Evolutionary conservation across 1,140 invertebrate species (phyloP).

Genomic region (Anoplophora glabripennis): DNA sequence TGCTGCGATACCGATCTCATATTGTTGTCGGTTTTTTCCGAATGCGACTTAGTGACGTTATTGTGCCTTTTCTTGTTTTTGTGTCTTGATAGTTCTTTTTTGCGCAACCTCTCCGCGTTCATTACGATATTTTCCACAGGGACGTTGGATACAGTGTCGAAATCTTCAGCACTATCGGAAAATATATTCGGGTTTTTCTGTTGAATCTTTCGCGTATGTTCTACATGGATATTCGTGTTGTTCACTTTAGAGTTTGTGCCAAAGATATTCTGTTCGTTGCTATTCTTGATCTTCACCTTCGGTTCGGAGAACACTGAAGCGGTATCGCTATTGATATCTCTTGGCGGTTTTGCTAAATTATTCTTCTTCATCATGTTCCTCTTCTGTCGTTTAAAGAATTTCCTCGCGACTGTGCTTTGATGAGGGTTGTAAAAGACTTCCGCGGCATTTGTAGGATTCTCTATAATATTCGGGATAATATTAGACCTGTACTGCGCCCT

Average conservation of each 20-base stretch:
- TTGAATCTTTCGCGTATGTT: slow-evolving; percentile 51
- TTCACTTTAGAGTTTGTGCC: slow-evolving; percentile 69
- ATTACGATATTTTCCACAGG: slow-evolving; percentile 44
- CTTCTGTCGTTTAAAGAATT: slow-evolving; percentile 87
- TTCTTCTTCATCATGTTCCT: slow-evolving; percentile 70
- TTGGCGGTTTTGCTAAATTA: slow-evolving; percentile 64
- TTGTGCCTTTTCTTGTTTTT: slow-evolving; percentile 52
- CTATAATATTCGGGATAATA: slow-evolving; percentile 67
- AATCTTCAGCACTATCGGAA: slow-evolving; percentile 56
- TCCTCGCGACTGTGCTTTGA: slow-evolving; percentile 86
- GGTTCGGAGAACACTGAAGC: slow-evolving; percentile 54
- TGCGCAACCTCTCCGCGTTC: slow-evolving; percentile 43
- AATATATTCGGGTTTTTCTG: slow-evolving; percentile 60
- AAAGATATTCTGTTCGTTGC: slow-evolving; percentile 62
- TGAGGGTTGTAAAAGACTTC: slow-evolving; percentile 90
- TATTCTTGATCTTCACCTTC: slow-evolving; percentile 55
- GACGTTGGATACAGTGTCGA: slow-evolving; percentile 43
- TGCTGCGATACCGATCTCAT: slow-evolving; percentile 57
- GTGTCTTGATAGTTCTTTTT: slow-evolving; percentile 32
- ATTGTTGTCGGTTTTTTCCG: slow-evolving; percentile 47
- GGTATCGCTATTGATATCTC: slow-evolving; percentile 58
- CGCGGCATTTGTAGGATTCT: slow-evolving; percentile 57
- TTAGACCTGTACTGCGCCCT: slow-evolving; percentile 68
- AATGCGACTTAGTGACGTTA: slow-evolving; percentile 44
- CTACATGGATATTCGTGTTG: slow-evolving; percentile 74